Evolutionary conservation across 2,888 invertebrate species (phyloP), one percentile per base, ranked within the genome.

Genomic region (Heliconius hortense): DNA sequence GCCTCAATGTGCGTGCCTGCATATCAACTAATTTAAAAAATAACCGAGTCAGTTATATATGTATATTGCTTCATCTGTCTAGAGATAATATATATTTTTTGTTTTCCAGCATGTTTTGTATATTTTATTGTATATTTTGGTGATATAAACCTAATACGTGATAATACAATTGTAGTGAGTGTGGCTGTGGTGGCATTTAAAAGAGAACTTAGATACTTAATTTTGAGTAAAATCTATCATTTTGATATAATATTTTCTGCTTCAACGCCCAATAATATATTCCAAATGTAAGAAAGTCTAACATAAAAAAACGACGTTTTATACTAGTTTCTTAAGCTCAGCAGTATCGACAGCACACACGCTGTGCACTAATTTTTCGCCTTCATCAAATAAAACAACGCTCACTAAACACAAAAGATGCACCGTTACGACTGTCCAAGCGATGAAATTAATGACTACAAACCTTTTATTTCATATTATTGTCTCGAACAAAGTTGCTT

Each of bases 341-440:
- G 64, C 66, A 15, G 59, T 77, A 80, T 79, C 82, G 83, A 84
- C 84, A 80, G 86, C 82, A 82, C 84, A 84, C 93, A 90, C 82
- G 91, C 91, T 88, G 92, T 72, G 92, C 84, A 88, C 88, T 84
- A 88, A 90, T 91, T 91, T 90, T 88, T 89, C 86, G 86, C 86
- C 87, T 87, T 87, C 79, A 86, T 84, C 82, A 88, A 85, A 87
- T 72, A 76, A 87, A 88, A 88, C 87, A 84, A 84, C 86, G 84
- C 85, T 84, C 80, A 81, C 80, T 82, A 82, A 79, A 79, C 78
- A 82, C 80, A 93, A 89, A 87, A 88, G 88, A 85, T 85, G 84
- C 86, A 86, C 92, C 89, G 91, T 92, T 93, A 92, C 87, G 85
- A 90, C 87, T 90, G 93, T 92, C 93, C 90, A 88, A 90, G 88